phyloP scores from a whole-genome alignment of 2,113 vertebrate genomes.

The Leucosticte australis region DNA sequence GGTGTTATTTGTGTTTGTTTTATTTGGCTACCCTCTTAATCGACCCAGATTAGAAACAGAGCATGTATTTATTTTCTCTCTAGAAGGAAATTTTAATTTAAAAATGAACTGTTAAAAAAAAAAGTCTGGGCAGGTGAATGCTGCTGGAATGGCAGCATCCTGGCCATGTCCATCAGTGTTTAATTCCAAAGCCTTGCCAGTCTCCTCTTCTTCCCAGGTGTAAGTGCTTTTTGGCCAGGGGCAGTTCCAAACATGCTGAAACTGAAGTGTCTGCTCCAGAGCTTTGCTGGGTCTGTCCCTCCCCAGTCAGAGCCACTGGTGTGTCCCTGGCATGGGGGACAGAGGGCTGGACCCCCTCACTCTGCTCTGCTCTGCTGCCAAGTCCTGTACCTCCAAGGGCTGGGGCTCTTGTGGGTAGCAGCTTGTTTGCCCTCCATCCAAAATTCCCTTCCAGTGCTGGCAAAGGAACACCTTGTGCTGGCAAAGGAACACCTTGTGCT shows the following conservation, averaged over 20 bases:
- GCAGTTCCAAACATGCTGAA: background rate
- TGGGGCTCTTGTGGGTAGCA: accelerated
- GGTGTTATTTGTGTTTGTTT: slow-evolving; percentile 52
- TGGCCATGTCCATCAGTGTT: background rate
- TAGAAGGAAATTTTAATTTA: slow-evolving; percentile 33
- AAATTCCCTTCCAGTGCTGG: background rate
- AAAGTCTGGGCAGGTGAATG: background rate
- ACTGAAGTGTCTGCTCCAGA: background rate
- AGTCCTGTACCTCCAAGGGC: accelerated
- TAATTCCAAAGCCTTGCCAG: background rate
- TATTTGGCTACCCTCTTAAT: slow-evolving; percentile 32
- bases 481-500: too few relatives aligned
- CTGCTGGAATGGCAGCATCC: background rate
- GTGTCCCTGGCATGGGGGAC: background rate
- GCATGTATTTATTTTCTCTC: slow-evolving; percentile 38
- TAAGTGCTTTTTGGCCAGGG: background rate
- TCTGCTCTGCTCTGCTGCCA: background rate
- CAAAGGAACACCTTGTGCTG: background rate
- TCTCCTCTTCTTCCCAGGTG: background rate
- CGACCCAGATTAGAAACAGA: slow-evolving; percentile 14
- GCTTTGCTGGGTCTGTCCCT: background rate
- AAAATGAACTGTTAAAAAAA: background rate
- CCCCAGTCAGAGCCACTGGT: accelerated
- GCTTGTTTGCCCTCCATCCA: background rate
- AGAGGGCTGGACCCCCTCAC: accelerated